A percentile compares a stretch with the other conserved stretches of the same genome.
Conservation (phyloP, 2,113 vertebrate species). For the Emydocephalus ijimae region DNA sequence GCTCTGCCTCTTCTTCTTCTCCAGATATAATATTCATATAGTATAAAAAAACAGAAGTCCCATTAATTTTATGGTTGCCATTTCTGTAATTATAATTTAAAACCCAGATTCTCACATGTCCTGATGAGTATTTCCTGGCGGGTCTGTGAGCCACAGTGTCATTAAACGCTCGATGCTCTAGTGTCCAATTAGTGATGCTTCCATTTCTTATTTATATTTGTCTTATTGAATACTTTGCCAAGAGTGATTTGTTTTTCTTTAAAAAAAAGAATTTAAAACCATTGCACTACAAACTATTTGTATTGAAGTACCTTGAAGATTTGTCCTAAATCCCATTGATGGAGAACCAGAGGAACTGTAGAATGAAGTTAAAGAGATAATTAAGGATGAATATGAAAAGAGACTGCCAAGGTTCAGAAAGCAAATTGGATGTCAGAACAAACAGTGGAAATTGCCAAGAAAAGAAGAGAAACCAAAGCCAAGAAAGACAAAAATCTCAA, state of each 20-base stretch:
- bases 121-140: neutral
- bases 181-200: conserved; percentile 14
- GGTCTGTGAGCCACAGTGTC: neutral
- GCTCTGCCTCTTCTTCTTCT: neutral
- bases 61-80: neutral
- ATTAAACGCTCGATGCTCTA: neutral
- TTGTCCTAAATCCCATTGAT: neutral
- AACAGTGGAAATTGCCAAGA: neutral
- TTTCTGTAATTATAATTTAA: neutral
- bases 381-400: neutral
- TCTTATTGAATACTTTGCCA: neutral
- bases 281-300: neutral
- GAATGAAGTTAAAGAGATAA: neutral
- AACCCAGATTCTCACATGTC: neutral
- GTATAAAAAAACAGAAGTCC: neutral
- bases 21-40: neutral
- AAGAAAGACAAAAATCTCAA: neutral
- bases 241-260: neutral
- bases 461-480: neutral
- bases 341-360: neutral
- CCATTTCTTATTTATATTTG: neutral
- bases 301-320: neutral
- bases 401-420: neutral
- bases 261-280: neutral
- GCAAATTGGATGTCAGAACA: neutral